Evolutionary conservation across 2,888 invertebrate genomes (phyloP), one percentile per base, ranked within the genome.

Genomic region (Mythimna vitellina): DNA sequence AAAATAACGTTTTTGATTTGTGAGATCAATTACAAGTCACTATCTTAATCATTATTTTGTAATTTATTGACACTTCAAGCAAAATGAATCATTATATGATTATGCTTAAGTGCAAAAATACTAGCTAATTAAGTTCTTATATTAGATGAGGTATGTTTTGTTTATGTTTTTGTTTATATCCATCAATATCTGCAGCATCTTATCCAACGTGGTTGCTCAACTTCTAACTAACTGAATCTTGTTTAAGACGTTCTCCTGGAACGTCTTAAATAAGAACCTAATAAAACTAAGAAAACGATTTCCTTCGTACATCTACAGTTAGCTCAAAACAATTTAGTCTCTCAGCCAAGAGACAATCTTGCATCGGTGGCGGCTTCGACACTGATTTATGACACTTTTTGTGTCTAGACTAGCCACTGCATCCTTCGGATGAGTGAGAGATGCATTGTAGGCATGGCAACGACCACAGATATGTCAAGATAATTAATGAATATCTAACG

Each of bases 361-460:
- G 89, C 87, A 86, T 86, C 86, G 82, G 88, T 82, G 84, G 81
- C 84, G 87, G 80, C 80, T 86, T 84, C 81, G 92, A 93, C 92
- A 92, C 86, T 92, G 93, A 93, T 92, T 89, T 89, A 95, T 92
- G 85, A 86, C 84, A 88, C 87, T 89, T 90, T 89, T 90, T 90
- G 88, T 86, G 89, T 91, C 89, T 89, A 83, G 87, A 86, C 86
- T 81, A 86, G 80, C 82, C 62, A 78, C 54, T 87, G 87, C 89
- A 89, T 90, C 90, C 83, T 88, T 89, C 87, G 81, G 78, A 87
- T 87, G 88, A 87, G 84, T 88, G 86, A 87, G 86, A 86, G 84
- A 82, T 87, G 89, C 86, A 84, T 87, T 78, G 83, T 86, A 85
- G 87, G 85, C 87, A 81, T 86, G 87, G 87, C 88, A 89, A 87